Percentiles rank a stretch among this genome's conserved stretches.
These are phyloP conservation scores for Agrochola litura DNA, from an alignment of 2,888 invertebrate species.

Conservation along the genomic window DNA sequence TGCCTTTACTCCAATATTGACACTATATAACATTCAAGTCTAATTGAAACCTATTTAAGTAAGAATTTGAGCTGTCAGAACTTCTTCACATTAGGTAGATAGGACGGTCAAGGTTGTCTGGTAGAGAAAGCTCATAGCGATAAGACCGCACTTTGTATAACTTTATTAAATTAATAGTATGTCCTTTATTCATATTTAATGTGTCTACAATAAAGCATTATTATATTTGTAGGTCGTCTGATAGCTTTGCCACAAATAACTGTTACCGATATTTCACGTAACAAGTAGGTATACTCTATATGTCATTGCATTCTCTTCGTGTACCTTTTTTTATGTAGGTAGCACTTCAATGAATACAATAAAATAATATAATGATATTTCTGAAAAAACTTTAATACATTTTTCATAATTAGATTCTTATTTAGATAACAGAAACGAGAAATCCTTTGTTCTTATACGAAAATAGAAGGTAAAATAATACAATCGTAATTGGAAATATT, in stretches of 20 bases:
- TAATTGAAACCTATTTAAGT: neutral
- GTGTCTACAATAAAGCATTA: neutral
- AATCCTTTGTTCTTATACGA: neutral
- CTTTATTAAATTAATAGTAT: neutral
- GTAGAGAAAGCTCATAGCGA: neutral
- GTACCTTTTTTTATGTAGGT: neutral
- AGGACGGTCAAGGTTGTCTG: slow-evolving; percentile 9
- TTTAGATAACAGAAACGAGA: neutral
- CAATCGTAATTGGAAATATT: neutral
- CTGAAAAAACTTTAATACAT: neutral
- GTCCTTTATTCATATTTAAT: neutral
- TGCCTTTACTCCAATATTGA: neutral
- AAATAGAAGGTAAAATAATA: neutral
- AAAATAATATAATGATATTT: neutral
- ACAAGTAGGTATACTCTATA: neutral
- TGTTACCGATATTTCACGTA: neutral
- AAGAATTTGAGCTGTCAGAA: neutral
- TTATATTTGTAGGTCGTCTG: neutral
- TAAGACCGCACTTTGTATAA: neutral
- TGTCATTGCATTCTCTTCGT: neutral
- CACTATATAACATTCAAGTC: neutral
- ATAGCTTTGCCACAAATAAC: neutral
- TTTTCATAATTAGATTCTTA: neutral
- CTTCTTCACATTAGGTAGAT: neutral
- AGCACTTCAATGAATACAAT: neutral